Conservation (phyloP, 2,888 invertebrate species). For the Odontocerum albicorne region DNA sequence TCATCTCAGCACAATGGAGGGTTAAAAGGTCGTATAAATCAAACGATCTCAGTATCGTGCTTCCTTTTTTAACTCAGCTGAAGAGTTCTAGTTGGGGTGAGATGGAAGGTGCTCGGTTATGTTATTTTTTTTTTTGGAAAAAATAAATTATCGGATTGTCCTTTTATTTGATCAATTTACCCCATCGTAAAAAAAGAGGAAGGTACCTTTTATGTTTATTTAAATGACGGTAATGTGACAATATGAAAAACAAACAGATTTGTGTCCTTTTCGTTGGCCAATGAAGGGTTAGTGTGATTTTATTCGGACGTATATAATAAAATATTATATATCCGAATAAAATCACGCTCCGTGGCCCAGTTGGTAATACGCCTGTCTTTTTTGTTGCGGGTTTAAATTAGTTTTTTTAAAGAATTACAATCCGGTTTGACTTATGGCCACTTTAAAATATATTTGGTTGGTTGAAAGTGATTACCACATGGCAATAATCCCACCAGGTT, state of each 20-base stretch:
- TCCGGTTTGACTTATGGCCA: too few relatives aligned
- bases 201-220: slow-evolving; percentile 34
- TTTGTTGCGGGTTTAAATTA: too few relatives aligned
- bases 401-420: too few relatives aligned
- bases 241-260: slow-evolving; percentile 30
- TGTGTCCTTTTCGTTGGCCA: too few relatives aligned
- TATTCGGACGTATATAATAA: too few relatives aligned
- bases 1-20: slow-evolving; percentile 10
- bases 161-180: background rate
- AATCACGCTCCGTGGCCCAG: too few relatives aligned
- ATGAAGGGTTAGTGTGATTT: too few relatives aligned
- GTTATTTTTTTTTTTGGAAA: background rate
- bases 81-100: background rate
- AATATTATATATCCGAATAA: too few relatives aligned
- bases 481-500: too few relatives aligned
- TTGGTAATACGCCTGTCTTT: too few relatives aligned
- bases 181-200: slow-evolving; percentile 15
- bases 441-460: too few relatives aligned
- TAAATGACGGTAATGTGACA: slow-evolving; percentile 33
- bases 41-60: background rate
- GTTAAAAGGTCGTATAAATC: background rate
- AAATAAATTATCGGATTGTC: slow-evolving; percentile 5
- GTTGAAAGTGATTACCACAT: too few relatives aligned
- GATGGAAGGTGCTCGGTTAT: background rate
- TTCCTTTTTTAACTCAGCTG: background rate